Conservation (phyloP, 2,113 vertebrate species). For the Uria aalge region DNA sequence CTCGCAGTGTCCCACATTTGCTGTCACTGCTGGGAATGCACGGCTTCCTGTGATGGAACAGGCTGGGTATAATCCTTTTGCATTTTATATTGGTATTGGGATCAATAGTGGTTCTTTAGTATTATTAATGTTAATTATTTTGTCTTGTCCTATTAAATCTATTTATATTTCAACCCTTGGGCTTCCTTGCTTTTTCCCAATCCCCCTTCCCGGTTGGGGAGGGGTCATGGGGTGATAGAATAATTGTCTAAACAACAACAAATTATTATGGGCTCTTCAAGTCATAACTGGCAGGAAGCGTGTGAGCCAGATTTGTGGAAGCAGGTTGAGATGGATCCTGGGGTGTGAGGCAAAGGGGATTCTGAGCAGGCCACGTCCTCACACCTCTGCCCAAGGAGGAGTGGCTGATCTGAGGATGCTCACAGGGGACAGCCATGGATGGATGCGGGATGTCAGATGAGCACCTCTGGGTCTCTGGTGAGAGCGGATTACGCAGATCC, state of each 20-base stretch:
- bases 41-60: neutral
- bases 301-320: neutral
- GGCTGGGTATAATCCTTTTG: neutral
- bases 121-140: neutral
- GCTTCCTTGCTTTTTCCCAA: too few relatives aligned
- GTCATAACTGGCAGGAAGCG: too few relatives aligned
- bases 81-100: too few relatives aligned
- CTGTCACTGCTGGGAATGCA: neutral
- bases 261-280: too few relatives aligned
- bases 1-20: neutral
- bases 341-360: neutral
- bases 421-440: neutral
- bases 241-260: neutral
- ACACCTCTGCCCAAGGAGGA: neutral
- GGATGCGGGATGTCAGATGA: neutral
- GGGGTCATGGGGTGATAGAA: neutral
- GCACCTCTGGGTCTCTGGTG: neutral
- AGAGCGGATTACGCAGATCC: neutral
- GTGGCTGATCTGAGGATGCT: neutral
- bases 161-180: neutral
- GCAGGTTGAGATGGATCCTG: neutral
- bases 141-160: neutral
- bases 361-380: neutral
- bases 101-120: neutral
- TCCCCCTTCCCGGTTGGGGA: too few relatives aligned